phyloP scores from a whole-genome alignment of 2,888 invertebrate species.

The Sympetrum striolatum region DNA sequence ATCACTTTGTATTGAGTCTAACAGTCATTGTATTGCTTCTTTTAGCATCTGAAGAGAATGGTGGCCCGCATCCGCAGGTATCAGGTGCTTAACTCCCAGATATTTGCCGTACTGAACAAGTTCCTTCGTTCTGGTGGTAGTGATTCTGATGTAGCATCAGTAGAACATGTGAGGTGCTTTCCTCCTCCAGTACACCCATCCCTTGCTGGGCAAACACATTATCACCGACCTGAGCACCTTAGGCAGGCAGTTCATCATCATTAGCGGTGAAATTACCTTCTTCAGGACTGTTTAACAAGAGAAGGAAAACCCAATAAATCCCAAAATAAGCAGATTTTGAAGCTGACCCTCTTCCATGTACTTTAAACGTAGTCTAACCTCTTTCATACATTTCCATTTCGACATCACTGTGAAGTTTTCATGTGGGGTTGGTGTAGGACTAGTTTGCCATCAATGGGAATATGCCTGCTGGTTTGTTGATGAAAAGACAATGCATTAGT shows the following conservation, averaged over 20 bases:
- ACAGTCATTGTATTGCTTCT: slow-evolving; percentile 51
- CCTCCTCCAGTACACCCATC: slow-evolving; percentile 90
- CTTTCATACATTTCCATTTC: slow-evolving; percentile 19
- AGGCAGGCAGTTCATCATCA: slow-evolving; percentile 58
- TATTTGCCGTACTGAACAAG: slow-evolving; percentile 93
- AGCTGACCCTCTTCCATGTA: slow-evolving; percentile 8
- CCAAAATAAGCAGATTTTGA: neutral
- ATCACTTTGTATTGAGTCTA: too few relatives aligned
- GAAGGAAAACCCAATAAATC: neutral
- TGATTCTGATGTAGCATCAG: slow-evolving; percentile 76
- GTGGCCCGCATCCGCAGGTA: slow-evolving; percentile 96
- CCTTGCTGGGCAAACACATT: slow-evolving; percentile 65
- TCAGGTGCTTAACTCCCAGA: slow-evolving; percentile 98
- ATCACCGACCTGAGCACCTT: slow-evolving; percentile 63
- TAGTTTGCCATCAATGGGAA: neutral
- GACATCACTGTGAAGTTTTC: neutral
- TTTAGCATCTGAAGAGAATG: slow-evolving; percentile 91
- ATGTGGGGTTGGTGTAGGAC: neutral
- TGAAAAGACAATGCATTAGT: slow-evolving; percentile 13
- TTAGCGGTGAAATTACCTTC: slow-evolving; percentile 7
- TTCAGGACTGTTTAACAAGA: neutral
- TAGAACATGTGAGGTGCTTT: slow-evolving; percentile 96
- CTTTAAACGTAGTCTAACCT: neutral
- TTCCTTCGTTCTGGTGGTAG: slow-evolving; percentile 87
- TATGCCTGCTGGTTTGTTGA: neutral